Evolutionary conservation across 2,113 vertebrate genomes (phyloP), one percentile per base, ranked within the genome.

Genomic region (Gambusia affinis): DNA sequence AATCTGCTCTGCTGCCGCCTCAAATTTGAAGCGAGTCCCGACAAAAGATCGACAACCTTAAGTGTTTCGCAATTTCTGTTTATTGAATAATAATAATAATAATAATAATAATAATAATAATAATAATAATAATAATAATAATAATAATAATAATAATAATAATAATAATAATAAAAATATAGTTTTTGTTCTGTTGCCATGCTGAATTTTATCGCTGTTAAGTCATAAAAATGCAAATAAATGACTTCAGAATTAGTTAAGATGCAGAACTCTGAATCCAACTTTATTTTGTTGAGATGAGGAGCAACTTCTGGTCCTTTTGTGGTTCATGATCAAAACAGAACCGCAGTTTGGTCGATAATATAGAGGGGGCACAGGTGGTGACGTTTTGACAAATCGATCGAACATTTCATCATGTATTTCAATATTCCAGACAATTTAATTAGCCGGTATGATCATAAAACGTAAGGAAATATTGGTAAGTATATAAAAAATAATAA

Each of bases 1-100:
- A 88, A 87, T 67, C 67, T 79, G 82, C 79, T 76, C 72, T 60
- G 67, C 72, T 86, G 87, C 81, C 60, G 76, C 79, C 63, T 81
- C 81, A 91, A 90, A 92, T 91, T 91, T 90, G 79, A 74, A 78
- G 77, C 64, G 87, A 84, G 82, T 88, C 75, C 89, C 61, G 28
- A 77, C 83, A 85, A 60, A 83, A 22, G 75, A 85, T 67, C 17
- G 64, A 79, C 54, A 47, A 39, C 79, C 76, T 80, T 47, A 85
- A 82, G 83, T 72, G 78, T 88, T 87, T 84, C 75, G 70, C 75
- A 72, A 70, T 27, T 88, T 74, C 72, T 76, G 69, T 60, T 77
- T 37, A 37, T 37, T 3, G 10, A 37, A 37, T 37, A 37, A 37
- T 35, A 35, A 35, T 35, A 2, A 10, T 11, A 35, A 10, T 35